Percentiles rank a stretch among this genome's conserved stretches.
Evolutionary conservation across 2,797 vertebrate species (phyloP).

Genomic region (Coendou prehensilis): DNA sequence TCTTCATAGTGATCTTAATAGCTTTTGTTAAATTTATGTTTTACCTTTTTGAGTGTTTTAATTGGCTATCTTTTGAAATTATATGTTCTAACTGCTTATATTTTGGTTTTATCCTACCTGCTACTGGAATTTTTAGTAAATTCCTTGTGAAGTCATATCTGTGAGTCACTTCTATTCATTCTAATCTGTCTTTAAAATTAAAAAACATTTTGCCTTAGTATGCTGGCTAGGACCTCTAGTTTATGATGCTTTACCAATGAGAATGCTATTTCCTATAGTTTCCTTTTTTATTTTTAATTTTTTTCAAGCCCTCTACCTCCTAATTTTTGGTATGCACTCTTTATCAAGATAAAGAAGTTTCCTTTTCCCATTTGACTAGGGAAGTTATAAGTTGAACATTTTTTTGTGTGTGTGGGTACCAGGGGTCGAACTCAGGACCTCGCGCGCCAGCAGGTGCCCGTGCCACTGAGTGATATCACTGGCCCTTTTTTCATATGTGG

Average conservation of each 20-base stretch:
- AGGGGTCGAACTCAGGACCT: no score
- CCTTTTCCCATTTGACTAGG: not conserved
- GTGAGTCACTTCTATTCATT: not conserved
- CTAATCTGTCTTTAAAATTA: constrained; percentile 19
- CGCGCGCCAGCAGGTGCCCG: no score
- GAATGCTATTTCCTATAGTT: not conserved
- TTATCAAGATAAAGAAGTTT: constrained; percentile 26
- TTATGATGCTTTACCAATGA: not conserved
- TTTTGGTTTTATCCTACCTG: constrained; percentile 23
- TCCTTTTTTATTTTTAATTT: not conserved
- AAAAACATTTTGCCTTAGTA: not conserved
- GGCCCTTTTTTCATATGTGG: no score
- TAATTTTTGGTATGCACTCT: not conserved
- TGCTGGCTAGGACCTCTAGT: not conserved
- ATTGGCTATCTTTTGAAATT: not conserved
- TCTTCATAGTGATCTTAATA: not conserved
- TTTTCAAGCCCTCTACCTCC: not conserved
- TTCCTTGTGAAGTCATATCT: not conserved
- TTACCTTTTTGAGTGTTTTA: not conserved
- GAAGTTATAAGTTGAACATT: not conserved
- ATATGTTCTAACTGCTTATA: constrained; percentile 20
- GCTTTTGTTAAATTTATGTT: not conserved
- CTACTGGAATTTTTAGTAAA: not conserved
- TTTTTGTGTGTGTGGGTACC: not conserved
- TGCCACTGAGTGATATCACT: no score